Conservation (phyloP, 2,888 invertebrate genomes). For the Mechanitis mazaeus region DNA sequence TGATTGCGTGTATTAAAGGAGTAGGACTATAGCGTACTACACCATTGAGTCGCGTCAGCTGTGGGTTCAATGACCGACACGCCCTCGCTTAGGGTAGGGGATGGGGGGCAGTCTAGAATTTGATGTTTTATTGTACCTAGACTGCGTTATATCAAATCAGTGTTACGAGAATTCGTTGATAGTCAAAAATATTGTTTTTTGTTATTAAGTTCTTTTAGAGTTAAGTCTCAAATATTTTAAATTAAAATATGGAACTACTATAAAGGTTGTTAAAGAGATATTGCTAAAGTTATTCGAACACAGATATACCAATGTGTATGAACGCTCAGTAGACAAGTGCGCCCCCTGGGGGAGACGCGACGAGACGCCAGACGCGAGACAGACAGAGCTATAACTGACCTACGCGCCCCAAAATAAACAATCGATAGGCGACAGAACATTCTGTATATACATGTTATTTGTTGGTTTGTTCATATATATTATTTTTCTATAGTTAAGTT, state of each 20-base stretch:
- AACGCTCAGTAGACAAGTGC: too few relatives aligned
- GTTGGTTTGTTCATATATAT: background rate
- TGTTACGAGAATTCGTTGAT: too few relatives aligned
- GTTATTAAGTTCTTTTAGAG: too few relatives aligned
- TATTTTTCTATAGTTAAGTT: background rate
- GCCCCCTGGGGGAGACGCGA: background rate
- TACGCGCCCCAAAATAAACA: slow-evolving; percentile 28
- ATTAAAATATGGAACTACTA: too few relatives aligned
- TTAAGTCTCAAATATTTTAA: too few relatives aligned
- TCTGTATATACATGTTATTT: slow-evolving; percentile 4
- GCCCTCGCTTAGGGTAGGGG: slow-evolving; percentile 32
- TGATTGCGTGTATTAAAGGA: too few relatives aligned
- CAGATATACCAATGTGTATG: too few relatives aligned
- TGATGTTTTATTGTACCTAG: slow-evolving; percentile 10
- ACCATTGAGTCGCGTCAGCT: slow-evolving; percentile 65
- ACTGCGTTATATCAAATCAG: too few relatives aligned
- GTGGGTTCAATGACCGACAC: slow-evolving; percentile 54
- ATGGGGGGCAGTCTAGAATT: slow-evolving; percentile 21
- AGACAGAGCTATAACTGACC: slow-evolving; percentile 25
- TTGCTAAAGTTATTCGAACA: too few relatives aligned
- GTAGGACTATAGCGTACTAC: slow-evolving; percentile 42
- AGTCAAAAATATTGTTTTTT: too few relatives aligned
- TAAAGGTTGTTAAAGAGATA: too few relatives aligned
- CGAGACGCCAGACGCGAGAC: slow-evolving; percentile 10
- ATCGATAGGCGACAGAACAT: slow-evolving; percentile 26